Evolutionary conservation across 1,140 invertebrate species (phyloP).

Genomic region (Lordiphosa mommai): DNA sequence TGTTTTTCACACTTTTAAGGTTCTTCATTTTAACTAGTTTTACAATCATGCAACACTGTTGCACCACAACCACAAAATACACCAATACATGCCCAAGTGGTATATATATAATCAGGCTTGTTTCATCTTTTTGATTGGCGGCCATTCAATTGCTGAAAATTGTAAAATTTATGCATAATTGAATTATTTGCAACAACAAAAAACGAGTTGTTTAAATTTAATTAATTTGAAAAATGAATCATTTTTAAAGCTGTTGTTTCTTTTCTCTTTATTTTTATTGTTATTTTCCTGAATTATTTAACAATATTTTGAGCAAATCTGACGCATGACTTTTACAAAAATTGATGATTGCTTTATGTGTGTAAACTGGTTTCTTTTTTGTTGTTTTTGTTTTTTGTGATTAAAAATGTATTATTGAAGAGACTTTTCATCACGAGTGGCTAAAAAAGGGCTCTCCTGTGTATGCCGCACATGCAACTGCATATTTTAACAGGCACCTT

Average conservation of each 20-base stretch:
- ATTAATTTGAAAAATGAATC: conserved; percentile 9
- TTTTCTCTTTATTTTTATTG: neutral
- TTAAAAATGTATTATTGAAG: conserved; percentile 65
- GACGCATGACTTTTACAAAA: neutral
- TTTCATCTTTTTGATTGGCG: too few species aligned
- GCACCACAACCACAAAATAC: too few species aligned
- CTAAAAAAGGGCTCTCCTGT: conserved; percentile 39
- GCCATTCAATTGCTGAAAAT: conserved; percentile 8
- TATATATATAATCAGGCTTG: neutral
- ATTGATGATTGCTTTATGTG: too few species aligned
- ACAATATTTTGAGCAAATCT: conserved; percentile 1
- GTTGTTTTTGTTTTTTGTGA: conserved; percentile 1
- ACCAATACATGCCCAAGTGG: too few species aligned
- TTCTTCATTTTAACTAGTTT: too few species aligned
- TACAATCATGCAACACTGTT: too few species aligned
- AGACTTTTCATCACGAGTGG: conserved; percentile 8
- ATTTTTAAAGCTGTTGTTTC: neutral
- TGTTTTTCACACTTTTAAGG: neutral
- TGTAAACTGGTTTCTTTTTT: neutral
- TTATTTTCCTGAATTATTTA: conserved; percentile 22
- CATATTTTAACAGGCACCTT: conserved; percentile 56
- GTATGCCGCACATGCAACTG: conserved; percentile 66
- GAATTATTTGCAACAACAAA: conserved; percentile 31
- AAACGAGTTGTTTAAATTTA: conserved; percentile 3
- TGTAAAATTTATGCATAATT: conserved; percentile 43